phyloP scores from a whole-genome alignment of 2,113 vertebrate species.

The Riparia riparia region DNA sequence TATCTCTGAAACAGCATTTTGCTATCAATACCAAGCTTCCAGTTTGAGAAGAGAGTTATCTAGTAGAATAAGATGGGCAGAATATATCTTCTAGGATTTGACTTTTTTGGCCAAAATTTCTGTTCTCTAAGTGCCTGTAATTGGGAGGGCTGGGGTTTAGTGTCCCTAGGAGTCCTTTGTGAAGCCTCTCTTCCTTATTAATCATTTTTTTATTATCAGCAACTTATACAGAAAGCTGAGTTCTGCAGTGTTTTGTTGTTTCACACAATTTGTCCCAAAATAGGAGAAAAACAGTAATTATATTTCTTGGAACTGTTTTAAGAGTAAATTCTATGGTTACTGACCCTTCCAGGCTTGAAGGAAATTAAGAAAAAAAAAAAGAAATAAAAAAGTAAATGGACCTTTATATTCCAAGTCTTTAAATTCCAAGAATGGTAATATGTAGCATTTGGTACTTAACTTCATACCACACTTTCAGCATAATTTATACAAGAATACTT shows the following conservation, averaged over 20 bases:
- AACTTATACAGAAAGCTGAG: background rate
- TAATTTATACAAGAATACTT: background rate
- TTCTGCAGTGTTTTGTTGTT: background rate
- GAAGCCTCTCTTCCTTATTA: background rate
- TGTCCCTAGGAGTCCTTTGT: background rate
- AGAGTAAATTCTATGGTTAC: background rate
- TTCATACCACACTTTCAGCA: background rate
- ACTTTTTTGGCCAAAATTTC: background rate
- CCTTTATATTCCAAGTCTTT: background rate
- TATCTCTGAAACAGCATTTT: background rate
- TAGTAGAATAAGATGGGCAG: background rate
- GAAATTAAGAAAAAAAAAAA: background rate
- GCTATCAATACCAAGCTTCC: background rate
- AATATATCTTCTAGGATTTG: background rate
- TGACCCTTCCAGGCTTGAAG: background rate
- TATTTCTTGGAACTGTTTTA: background rate
- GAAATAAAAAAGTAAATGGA: background rate
- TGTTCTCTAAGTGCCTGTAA: background rate
- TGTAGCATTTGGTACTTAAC: background rate
- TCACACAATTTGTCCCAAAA: background rate
- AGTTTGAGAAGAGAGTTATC: background rate
- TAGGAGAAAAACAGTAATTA: background rate
- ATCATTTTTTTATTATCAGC: background rate
- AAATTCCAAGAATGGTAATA: background rate
- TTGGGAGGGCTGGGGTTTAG: background rate